Evolutionary conservation across 2,888 invertebrate species (phyloP).

Genomic region (Alloscopus bannaensis): DNA sequence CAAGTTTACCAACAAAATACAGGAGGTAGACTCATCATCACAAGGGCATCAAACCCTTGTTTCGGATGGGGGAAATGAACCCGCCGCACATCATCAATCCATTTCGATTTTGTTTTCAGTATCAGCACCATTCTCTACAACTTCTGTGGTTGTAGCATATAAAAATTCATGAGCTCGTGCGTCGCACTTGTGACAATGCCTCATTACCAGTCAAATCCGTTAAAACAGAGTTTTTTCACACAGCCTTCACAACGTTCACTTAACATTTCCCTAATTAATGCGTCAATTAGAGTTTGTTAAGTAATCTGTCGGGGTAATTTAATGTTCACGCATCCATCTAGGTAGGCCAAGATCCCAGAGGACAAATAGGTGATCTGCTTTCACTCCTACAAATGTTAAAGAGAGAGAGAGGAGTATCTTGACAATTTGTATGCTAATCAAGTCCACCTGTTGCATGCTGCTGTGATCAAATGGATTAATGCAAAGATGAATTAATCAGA

Average conservation of each 20-base stretch:
- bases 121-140: too few relatives aligned
- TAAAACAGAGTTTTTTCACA: too few relatives aligned
- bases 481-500: slow-evolving; percentile 20
- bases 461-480: slow-evolving; percentile 17
- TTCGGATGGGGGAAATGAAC: slow-evolving; percentile 42
- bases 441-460: slow-evolving; percentile 34
- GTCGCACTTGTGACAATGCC: slow-evolving; percentile 10
- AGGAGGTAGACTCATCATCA: too few relatives aligned
- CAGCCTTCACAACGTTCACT: background rate
- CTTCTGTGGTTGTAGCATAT: slow-evolving; percentile 15
- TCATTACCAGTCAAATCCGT: slow-evolving; percentile 44
- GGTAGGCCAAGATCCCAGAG: background rate
- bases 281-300: slow-evolving; percentile 10
- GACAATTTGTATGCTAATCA: slow-evolving; percentile 50
- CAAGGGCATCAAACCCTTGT: slow-evolving; percentile 51
- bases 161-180: slow-evolving; percentile 30
- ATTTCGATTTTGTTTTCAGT: too few relatives aligned
- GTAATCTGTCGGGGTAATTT: slow-evolving; percentile 10
- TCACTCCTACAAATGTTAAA: too few relatives aligned
- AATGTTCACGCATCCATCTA: slow-evolving; percentile 28
- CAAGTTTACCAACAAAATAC: background rate
- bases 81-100: slow-evolving; percentile 3
- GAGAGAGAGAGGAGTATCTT: background rate
- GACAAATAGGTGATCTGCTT: too few relatives aligned
- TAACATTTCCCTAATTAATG: background rate